A percentile compares a stretch with the other conserved stretches of the same genome.
Evolutionary conservation across 2,888 invertebrate genomes (phyloP).

Genomic region (Eupithecia inturbata): DNA sequence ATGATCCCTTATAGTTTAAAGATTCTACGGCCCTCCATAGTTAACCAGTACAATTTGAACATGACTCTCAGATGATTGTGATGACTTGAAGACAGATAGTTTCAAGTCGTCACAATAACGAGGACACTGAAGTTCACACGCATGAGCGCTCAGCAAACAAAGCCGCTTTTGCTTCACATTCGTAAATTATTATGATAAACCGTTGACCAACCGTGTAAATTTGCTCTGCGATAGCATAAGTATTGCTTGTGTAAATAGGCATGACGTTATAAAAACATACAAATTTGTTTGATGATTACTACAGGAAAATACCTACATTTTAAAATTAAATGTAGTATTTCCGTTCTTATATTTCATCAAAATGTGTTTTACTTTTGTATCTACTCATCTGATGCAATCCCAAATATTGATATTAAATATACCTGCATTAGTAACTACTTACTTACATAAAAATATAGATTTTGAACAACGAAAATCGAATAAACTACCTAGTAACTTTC

Average conservation of each 20-base stretch:
- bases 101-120: conserved; percentile 45
- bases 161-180: conserved; percentile 58
- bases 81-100: no score
- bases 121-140: conserved; percentile 63
- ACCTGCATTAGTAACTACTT: not conserved
- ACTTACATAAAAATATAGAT: not conserved
- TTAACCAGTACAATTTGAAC: conserved; percentile 37
- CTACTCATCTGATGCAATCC: not conserved
- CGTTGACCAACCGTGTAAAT: conserved; percentile 62
- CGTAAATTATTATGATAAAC: conserved; percentile 67
- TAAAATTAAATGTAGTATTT: not conserved
- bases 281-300: conserved; percentile 1
- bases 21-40: not conserved
- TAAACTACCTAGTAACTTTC: no score
- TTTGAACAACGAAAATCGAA: not conserved
- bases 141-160: conserved; percentile 64
- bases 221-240: conserved; percentile 64
- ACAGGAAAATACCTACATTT: not conserved
- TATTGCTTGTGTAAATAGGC: conserved; percentile 55
- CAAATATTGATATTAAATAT: not conserved
- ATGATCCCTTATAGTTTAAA: not conserved
- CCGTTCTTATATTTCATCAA: not conserved
- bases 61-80: no score
- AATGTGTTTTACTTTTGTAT: not conserved
- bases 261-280: conserved; percentile 38